Evolutionary conservation across 2,797 vertebrate genomes (phyloP).

Genomic region (Brachyalestes nurse): DNA sequence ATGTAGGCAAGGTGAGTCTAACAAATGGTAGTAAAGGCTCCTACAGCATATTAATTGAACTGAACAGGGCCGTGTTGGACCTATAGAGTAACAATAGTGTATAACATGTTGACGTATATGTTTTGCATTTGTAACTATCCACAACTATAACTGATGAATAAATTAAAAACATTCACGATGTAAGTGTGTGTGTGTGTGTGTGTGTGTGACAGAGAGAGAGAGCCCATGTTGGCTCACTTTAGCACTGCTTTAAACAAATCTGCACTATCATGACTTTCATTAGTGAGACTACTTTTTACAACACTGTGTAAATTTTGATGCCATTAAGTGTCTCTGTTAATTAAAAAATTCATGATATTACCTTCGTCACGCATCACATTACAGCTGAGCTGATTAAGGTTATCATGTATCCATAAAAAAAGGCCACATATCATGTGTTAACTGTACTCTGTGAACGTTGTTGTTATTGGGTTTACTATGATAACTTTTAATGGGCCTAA

Average conservation of each 20-base stretch:
- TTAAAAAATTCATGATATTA: constrained; percentile 6
- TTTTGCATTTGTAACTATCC: background rate
- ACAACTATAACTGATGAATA: background rate
- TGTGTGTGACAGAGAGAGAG: constrained; percentile 24
- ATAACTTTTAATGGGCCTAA: background rate
- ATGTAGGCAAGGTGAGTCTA: background rate
- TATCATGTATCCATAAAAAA: background rate
- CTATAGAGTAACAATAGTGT: background rate
- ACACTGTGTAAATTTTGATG: constrained; percentile 60
- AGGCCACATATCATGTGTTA: background rate
- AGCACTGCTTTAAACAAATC: constrained; percentile 39
- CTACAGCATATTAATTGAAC: too few relatives aligned
- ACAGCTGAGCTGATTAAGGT: background rate
- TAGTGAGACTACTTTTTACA: constrained; percentile 55
- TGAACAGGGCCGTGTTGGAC: background rate
- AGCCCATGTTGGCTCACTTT: constrained; percentile 60
- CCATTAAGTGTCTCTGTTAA: constrained; percentile 50
- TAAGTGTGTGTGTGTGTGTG: constrained; percentile 10
- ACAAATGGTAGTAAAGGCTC: background rate
- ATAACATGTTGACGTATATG: background rate
- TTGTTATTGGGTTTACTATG: background rate
- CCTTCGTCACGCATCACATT: constrained; percentile 30
- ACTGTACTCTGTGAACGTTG: background rate
- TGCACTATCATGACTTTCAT: constrained; percentile 57
- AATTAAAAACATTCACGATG: background rate